A percentile compares a stretch with the other conserved stretches of the same genome.
Evolutionary conservation across 2,888 invertebrate species (phyloP).

Genomic region (Strigamia transsilvanica): DNA sequence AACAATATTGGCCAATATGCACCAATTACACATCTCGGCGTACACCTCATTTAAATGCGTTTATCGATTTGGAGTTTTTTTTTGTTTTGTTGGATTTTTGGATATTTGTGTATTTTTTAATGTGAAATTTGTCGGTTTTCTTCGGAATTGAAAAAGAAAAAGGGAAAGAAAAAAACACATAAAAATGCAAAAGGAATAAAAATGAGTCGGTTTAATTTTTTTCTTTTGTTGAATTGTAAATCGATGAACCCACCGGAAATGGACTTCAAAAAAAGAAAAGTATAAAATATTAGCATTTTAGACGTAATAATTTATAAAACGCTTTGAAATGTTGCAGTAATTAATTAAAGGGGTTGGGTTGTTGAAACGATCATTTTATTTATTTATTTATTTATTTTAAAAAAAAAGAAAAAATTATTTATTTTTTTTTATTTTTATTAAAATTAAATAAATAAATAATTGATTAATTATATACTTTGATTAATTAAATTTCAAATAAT

Average conservation of each 20-base stretch:
- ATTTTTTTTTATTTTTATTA: background rate
- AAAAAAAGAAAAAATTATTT: too few relatives aligned
- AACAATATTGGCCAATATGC: conserved; percentile 2
- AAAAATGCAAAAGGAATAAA: conserved; percentile 10
- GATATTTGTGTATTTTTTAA: background rate
- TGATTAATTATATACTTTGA: background rate
- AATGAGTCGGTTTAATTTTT: background rate
- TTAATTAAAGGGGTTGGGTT: too few relatives aligned
- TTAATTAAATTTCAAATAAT: background rate
- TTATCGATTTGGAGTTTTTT: background rate
- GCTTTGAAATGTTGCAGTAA: too few relatives aligned
- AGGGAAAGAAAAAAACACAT: too few relatives aligned
- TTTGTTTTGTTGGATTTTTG: background rate
- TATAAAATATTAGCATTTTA: too few relatives aligned
- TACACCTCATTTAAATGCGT: background rate
- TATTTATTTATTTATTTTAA: too few relatives aligned
- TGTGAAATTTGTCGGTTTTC: background rate
- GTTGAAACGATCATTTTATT: too few relatives aligned
- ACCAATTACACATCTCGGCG: background rate
- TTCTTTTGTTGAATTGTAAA: conserved; percentile 2
- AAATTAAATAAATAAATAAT: background rate
- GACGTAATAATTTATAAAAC: too few relatives aligned
- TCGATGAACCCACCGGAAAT: background rate
- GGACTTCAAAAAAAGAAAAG: too few relatives aligned
- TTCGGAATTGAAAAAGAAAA: background rate